Base-by-base conservation (phyloP, 2,888 invertebrate species). In the Linyphia triangularis region DNA sequence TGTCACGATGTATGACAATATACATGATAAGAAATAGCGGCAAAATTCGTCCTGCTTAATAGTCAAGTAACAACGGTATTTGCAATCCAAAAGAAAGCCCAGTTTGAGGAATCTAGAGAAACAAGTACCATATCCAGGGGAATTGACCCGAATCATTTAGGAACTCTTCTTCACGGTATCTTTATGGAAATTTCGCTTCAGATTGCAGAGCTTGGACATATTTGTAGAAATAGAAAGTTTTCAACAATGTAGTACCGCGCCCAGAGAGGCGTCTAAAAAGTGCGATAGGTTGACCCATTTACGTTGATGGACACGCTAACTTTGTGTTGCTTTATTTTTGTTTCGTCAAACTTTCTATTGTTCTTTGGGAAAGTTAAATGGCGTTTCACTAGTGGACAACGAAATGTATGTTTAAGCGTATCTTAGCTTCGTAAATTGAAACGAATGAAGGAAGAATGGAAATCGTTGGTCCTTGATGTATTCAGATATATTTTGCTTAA, bases 91-190 rank as follows among this genome's bases (percentile, higher is more conserved):
- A 51, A 75, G 73, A 33, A 59, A 75, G 57, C 51, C n/a, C 73
- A 59, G 28, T 75, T 75, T 22, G 73, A 75, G 33, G 73, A 75
- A 75, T 75, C 73, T 30, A 51, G 73, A 75, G 73, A 33, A 75
- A 75, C 73, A 19, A 73, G 73, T 51, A 57, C 51, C 57, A 57
- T 75, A 75, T 57, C 59, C 19, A 59, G 59, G 59, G 73, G 30
- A 75, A 75, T 59, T 75, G 73, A 75, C 57, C 73, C 73, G 73
- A 57, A 75, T 75, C 73, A 75, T 75, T 75, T 59, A 75, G 57
- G 51, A 75, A 59, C 13, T 67, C 33, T 6, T 67, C 61, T 19
- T 61, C 9, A 9, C n/a, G n/a, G n/a, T 13, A 16, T 30, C 26
- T 70, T 51, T n/a, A n/a, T 13, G 51, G 51, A n/a, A 13, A 51